A percentile compares a stretch with the other conserved stretches of the same genome.
phyloP scores from a whole-genome alignment of 2,888 invertebrate genomes.

The Stenurella melanura region DNA sequence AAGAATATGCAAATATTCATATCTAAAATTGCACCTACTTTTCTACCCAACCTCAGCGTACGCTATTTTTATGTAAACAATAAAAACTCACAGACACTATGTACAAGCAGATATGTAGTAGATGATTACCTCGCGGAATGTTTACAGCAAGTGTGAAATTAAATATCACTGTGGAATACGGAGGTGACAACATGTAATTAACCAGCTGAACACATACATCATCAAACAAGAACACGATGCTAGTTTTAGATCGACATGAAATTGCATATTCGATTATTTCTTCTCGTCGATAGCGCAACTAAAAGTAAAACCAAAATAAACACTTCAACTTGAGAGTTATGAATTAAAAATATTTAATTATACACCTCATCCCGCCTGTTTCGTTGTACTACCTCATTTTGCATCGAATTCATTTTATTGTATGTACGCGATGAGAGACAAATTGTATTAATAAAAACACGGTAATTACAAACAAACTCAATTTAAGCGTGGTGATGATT shows the following conservation, averaged over 20 bases:
- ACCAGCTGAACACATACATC: slow-evolving; percentile 3
- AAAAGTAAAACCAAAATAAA: slow-evolving; percentile 12
- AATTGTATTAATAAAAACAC: slow-evolving; percentile 45
- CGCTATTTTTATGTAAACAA: background rate
- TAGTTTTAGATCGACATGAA: slow-evolving; percentile 25
- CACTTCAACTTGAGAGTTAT: background rate
- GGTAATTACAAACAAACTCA: slow-evolving; percentile 44
- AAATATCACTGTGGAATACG: slow-evolving; percentile 22
- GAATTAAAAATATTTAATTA: slow-evolving; percentile 38
- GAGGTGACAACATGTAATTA: slow-evolving; percentile 37
- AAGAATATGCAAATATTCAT: too few species aligned
- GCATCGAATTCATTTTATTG: slow-evolving; percentile 35
- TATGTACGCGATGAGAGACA: slow-evolving; percentile 40
- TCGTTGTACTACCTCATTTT: slow-evolving; percentile 23
- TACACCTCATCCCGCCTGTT: slow-evolving; percentile 19
- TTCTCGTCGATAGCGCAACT: background rate
- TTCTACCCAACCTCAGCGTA: too few species aligned
- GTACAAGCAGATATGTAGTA: background rate
- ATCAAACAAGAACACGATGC: slow-evolving; percentile 26
- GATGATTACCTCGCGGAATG: slow-evolving; percentile 22
- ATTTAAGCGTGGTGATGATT: slow-evolving; percentile 37
- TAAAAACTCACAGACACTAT: background rate
- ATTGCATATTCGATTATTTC: slow-evolving; percentile 20
- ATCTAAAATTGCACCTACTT: too few species aligned
- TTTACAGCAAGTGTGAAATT: slow-evolving; percentile 32